A percentile compares a stretch with the other conserved stretches of the same genome.
Conservation (phyloP, 2,888 invertebrate species). For the Catocala fraxini region DNA sequence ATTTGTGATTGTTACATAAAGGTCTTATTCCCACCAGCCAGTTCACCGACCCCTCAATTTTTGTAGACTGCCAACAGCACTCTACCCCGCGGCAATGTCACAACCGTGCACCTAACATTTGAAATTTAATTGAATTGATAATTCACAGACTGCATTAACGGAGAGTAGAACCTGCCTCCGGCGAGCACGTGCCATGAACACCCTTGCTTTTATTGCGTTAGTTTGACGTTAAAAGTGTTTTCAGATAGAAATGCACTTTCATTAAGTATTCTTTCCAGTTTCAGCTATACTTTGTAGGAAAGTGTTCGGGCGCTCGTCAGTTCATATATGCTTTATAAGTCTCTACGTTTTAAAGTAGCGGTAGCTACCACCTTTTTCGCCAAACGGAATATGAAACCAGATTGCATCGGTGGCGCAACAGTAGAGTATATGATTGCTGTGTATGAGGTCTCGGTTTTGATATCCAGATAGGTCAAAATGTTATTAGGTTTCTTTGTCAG, state of each 20-base stretch:
- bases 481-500: too few relatives aligned
- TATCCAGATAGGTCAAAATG: too few relatives aligned
- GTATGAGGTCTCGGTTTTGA: background rate
- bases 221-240: constrained; percentile 64
- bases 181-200: constrained; percentile 63
- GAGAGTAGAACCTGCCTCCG: constrained; percentile 34
- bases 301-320: background rate
- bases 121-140: constrained; percentile 57
- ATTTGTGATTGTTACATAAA: constrained; percentile 1
- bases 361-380: constrained; percentile 1
- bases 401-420: background rate
- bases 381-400: background rate
- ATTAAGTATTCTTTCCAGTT: constrained; percentile 35
- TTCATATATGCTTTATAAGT: background rate
- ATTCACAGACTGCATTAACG: constrained; percentile 49
- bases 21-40: constrained; percentile 6
- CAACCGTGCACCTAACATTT: constrained; percentile 46
- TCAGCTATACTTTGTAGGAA: constrained; percentile 4
- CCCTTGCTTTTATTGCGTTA: constrained; percentile 52
- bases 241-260: constrained; percentile 46
- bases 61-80: constrained; percentile 36
- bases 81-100: constrained; percentile 47
- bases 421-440: background rate
- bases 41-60: constrained; percentile 32
- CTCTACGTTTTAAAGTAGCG: background rate